phyloP scores from a whole-genome alignment of 2,888 invertebrate genomes.

The Beris morrisii region DNA sequence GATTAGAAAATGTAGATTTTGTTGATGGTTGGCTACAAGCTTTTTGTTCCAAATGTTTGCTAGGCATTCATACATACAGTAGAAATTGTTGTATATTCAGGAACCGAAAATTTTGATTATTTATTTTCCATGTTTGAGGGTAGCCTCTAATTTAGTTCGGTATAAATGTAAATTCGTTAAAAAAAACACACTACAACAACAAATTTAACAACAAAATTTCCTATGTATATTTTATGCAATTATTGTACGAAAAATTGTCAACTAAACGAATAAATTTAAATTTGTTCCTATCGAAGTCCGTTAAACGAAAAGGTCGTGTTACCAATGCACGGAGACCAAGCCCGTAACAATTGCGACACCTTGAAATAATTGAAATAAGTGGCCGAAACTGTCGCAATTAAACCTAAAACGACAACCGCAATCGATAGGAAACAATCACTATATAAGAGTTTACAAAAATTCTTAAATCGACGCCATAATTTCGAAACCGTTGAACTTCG shows the following conservation, averaged over 20 bases:
- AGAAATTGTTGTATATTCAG: too few species aligned
- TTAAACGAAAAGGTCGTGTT: slow-evolving; percentile 58
- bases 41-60: too few species aligned
- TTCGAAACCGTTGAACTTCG: slow-evolving; percentile 12
- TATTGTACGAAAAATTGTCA: background rate
- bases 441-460: slow-evolving; percentile 45
- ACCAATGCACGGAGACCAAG: slow-evolving; percentile 72
- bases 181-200: too few species aligned
- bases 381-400: slow-evolving; percentile 66
- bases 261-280: background rate
- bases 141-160: too few species aligned
- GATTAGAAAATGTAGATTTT: too few species aligned
- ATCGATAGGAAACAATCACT: slow-evolving; percentile 61
- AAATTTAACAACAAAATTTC: background rate
- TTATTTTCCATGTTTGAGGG: too few species aligned
- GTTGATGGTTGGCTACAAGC: too few species aligned
- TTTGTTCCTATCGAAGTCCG: slow-evolving; percentile 26
- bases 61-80: too few species aligned
- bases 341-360: slow-evolving; percentile 65
- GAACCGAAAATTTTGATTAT: too few species aligned
- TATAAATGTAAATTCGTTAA: too few species aligned
- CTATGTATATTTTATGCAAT: background rate
- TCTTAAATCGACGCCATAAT: slow-evolving; percentile 44
- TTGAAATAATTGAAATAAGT: slow-evolving; percentile 72
- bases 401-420: slow-evolving; percentile 64